A percentile compares a stretch with the other conserved stretches of the same genome.
Conservation (phyloP, 2,888 invertebrate genomes). For the Limnephilus rhombicus region DNA sequence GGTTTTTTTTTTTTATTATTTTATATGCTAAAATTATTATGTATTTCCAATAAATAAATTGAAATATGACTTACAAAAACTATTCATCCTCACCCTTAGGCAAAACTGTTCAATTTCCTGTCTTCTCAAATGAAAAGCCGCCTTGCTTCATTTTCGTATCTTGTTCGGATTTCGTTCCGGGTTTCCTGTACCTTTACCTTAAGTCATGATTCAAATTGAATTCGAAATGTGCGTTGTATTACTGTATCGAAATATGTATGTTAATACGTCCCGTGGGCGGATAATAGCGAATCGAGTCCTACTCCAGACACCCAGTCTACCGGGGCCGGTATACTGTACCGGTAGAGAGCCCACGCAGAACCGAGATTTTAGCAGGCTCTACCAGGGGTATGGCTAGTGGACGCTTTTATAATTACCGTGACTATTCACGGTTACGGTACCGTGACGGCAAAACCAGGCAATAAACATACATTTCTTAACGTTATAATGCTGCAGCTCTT, state of each 20-base stretch:
- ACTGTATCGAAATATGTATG: constrained; percentile 7
- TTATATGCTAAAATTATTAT: no score
- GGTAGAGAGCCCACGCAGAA: not conserved
- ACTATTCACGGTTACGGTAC: no score
- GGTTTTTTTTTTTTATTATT: no score
- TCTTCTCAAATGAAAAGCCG: not conserved
- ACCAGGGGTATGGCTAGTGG: not conserved
- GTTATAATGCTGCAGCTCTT: no score
- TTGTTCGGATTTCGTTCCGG: constrained; percentile 22
- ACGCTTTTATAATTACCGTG: no score
- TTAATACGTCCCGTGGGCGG: constrained; percentile 25
- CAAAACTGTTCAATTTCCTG: not conserved
- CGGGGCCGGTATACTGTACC: not conserved
- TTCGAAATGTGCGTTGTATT: constrained; percentile 23
- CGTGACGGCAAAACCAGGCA: no score
- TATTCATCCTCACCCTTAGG: not conserved
- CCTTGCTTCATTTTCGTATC: not conserved
- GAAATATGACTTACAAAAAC: not conserved
- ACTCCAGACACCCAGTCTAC: constrained; percentile 17
- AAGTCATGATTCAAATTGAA: constrained; percentile 28
- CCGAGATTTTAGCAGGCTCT: not conserved
- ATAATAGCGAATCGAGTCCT: constrained; percentile 1
- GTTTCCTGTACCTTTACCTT: constrained; percentile 19
- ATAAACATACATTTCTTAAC: no score
- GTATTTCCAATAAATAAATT: not conserved